These are phyloP conservation scores for Andrena flavipes DNA, from an alignment of 2,888 invertebrate genomes.

Conservation along the genomic window DNA sequence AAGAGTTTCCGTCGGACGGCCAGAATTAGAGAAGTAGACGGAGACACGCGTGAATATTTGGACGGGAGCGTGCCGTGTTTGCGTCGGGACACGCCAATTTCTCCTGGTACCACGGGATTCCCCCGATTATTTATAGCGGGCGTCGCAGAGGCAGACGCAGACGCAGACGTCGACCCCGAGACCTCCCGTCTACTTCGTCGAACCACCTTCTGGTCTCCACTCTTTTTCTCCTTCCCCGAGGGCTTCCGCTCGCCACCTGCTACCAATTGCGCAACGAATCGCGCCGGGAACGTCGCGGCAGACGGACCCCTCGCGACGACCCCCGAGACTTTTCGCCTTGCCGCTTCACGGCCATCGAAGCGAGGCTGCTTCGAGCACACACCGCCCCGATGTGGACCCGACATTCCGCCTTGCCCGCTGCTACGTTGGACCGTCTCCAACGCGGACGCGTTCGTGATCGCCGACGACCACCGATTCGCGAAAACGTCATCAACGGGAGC, in stretches of 20 bases:
- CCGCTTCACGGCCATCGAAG: too few relatives aligned
- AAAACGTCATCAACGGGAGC: not conserved
- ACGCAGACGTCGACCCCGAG: constrained; percentile 18
- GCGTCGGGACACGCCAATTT: constrained; percentile 54
- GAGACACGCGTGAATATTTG: constrained; percentile 39
- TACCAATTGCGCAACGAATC: constrained; percentile 63
- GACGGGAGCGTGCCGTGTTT: constrained; percentile 39
- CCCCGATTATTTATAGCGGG: constrained; percentile 80
- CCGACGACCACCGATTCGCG: not conserved
- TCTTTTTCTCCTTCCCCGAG: not conserved
- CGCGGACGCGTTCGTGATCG: constrained; percentile 19
- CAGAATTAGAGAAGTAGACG: constrained; percentile 47
- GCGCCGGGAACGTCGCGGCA: not conserved
- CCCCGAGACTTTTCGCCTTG: not conserved
- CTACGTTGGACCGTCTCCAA: constrained; percentile 71
- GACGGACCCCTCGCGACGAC: not conserved
- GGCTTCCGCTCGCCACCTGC: constrained; percentile 63
- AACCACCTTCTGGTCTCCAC: constrained; percentile 60
- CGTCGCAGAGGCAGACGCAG: constrained; percentile 49
- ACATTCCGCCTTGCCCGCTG: constrained; percentile 35
- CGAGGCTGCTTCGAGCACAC: too few relatives aligned
- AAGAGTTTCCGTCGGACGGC: constrained; percentile 43
- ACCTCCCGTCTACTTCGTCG: constrained; percentile 48
- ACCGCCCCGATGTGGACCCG: not conserved
- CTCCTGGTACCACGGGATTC: constrained; percentile 74